These are phyloP conservation scores for Polypedilum vanderplanki DNA, from an alignment of 1,140 invertebrate genomes.

Conservation along the genomic window DNA sequence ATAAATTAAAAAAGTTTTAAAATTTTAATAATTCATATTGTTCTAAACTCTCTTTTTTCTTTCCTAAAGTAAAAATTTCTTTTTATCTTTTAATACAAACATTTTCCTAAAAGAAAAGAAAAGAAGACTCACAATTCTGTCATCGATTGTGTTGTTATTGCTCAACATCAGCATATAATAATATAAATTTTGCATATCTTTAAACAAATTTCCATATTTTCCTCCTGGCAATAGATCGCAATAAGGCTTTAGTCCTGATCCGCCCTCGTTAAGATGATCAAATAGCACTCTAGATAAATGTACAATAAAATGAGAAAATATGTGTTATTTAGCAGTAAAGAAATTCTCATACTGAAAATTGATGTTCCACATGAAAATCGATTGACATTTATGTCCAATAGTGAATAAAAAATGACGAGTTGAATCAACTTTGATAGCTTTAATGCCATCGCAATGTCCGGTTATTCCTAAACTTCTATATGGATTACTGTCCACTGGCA, in stretches of 20 bases:
- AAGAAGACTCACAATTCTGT: not conserved
- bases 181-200: conserved; percentile 13
- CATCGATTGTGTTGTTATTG: not conserved
- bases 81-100: not conserved
- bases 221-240: conserved; percentile 13
- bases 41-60: too few species aligned
- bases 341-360: not conserved
- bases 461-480: not conserved
- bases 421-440: not conserved
- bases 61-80: too few species aligned
- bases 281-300: not conserved
- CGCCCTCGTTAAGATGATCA: conserved; percentile 12
- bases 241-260: not conserved
- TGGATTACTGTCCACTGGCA: conserved; percentile 6
- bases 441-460: not conserved
- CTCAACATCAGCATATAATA: conserved; percentile 10
- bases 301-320: not conserved
- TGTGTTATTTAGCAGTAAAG: not conserved
- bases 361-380: conserved; percentile 22
- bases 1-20: too few species aligned
- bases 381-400: not conserved
- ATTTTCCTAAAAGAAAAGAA: too few species aligned
- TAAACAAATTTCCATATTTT: conserved; percentile 16
- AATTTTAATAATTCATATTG: too few species aligned
- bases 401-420: not conserved